A percentile compares a stretch with the other conserved stretches of the same genome.
Conservation (phyloP, 30 jellyfish, hydroid and myxozoan genomes). For the Hydractinia symbiolongicarpus region DNA sequence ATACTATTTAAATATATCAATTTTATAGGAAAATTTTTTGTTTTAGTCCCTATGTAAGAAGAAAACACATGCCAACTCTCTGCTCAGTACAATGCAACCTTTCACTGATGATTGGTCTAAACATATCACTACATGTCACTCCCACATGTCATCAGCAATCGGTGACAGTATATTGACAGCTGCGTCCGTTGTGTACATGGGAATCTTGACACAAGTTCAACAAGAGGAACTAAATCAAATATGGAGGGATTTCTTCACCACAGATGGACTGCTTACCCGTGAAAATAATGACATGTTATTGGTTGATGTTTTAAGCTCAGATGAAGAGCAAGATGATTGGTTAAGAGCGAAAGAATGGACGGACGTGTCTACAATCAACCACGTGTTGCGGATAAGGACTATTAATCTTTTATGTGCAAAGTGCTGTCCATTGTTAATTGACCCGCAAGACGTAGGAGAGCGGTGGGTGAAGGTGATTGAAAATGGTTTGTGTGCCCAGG, state of each 20-base stretch:
- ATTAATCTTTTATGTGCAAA: conserved; percentile 37
- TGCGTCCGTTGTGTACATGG: conserved; percentile 46
- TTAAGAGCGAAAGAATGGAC: conserved; percentile 19
- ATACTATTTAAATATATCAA: too few species aligned
- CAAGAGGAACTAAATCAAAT: conserved; percentile 8
- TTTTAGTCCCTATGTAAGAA: not conserved
- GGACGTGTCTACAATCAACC: conserved; percentile 11
- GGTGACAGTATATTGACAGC: conserved; percentile 51
- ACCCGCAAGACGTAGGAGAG: conserved; percentile 39
- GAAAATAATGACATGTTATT: conserved; percentile 23
- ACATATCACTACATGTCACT: conserved; percentile 9
- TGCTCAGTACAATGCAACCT: conserved; percentile 30
- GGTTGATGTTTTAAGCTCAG: conserved; percentile 35
- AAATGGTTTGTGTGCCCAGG: conserved; percentile 14
- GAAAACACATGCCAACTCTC: not conserved
- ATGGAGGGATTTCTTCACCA: conserved; percentile 31
- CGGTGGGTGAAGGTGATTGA: conserved; percentile 34
- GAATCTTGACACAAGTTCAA: conserved; percentile 26
- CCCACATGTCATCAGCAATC: conserved; percentile 34
- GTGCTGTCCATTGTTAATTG: conserved; percentile 74
- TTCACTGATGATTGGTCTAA: conserved; percentile 41
- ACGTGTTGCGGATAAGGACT: conserved; percentile 40
- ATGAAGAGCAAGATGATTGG: conserved; percentile 57
- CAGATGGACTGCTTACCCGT: conserved; percentile 7
- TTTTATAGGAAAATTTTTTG: too few species aligned